Evolutionary conservation across 2,797 vertebrate genomes (phyloP).

Genomic region (Adelosebastes latens): DNA sequence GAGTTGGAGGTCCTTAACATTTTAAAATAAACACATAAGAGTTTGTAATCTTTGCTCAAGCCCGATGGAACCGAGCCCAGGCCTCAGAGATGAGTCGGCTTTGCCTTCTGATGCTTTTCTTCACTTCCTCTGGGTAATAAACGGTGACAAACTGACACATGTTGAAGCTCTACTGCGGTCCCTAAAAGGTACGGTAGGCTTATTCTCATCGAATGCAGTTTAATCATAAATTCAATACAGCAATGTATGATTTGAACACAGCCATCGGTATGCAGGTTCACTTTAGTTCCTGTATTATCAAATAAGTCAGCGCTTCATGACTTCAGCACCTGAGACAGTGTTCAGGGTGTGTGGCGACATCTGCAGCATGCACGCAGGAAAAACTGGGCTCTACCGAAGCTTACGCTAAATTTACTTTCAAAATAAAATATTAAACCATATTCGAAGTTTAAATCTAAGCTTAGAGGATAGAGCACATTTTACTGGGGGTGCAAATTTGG

Average conservation of each 20-base stretch:
- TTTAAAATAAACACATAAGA: constrained; percentile 44
- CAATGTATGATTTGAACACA: background rate
- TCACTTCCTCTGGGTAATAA: constrained; percentile 16
- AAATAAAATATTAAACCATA: background rate
- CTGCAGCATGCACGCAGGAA: background rate
- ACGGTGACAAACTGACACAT: constrained; percentile 20
- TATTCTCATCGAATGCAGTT: constrained; percentile 13
- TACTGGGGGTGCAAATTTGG: background rate
- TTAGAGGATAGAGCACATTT: background rate
- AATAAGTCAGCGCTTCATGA: background rate
- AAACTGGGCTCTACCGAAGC: background rate
- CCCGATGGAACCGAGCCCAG: constrained; percentile 22
- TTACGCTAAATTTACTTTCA: background rate
- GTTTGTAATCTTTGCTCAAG: constrained; percentile 37
- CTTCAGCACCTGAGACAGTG: constrained; percentile 3
- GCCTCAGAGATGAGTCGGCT: constrained; percentile 26
- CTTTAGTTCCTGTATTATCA: background rate
- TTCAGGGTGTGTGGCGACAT: background rate
- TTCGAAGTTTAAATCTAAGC: background rate
- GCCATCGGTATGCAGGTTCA: background rate
- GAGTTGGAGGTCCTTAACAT: constrained; percentile 55
- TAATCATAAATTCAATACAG: background rate
- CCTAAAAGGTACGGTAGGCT: constrained; percentile 23
- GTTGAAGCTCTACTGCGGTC: background rate
- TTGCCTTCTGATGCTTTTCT: constrained; percentile 38